Evolutionary conservation across 1,140 invertebrate genomes (phyloP).

Genomic region (Tribolium castaneum): DNA sequence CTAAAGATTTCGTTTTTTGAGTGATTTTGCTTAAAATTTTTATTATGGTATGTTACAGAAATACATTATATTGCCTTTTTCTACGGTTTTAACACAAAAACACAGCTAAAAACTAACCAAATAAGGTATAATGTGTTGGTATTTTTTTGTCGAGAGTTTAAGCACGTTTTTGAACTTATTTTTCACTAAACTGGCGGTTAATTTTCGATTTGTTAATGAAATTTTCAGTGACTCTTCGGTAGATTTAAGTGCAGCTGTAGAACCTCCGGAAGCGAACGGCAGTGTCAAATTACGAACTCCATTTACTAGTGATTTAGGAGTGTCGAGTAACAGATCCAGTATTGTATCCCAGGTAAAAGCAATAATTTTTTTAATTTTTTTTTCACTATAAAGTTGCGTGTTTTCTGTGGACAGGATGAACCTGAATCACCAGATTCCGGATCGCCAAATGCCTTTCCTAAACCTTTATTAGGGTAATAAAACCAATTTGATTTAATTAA

Average conservation of each 20-base stretch:
- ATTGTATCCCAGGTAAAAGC: slow-evolving; percentile 54
- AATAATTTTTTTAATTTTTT: background rate
- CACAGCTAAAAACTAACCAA: too few species aligned
- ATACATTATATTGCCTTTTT: too few species aligned
- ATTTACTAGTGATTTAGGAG: slow-evolving; percentile 55
- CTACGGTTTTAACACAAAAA: too few species aligned
- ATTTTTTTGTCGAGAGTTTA: too few species aligned
- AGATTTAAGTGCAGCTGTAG: slow-evolving; percentile 53
- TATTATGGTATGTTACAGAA: too few species aligned
- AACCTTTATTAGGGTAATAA: slow-evolving; percentile 46
- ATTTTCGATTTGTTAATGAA: too few species aligned
- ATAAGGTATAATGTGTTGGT: too few species aligned
- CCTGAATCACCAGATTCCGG: slow-evolving; percentile 49
- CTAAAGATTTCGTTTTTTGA: too few species aligned
- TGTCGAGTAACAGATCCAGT: slow-evolving; percentile 56
- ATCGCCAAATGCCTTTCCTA: slow-evolving; percentile 58
- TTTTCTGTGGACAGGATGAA: slow-evolving; percentile 51
- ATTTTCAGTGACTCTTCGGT: slow-evolving; percentile 54
- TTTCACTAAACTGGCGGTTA: too few species aligned
- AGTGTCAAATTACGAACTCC: slow-evolving; percentile 48
- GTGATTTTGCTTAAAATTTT: too few species aligned
- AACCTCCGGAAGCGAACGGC: slow-evolving; percentile 46
- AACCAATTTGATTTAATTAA: background rate
- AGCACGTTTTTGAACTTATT: too few species aligned
- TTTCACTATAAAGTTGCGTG: background rate